Evolutionary conservation across 2,113 vertebrate species (phyloP), one percentile per base, ranked within the genome.

Genomic region (Chaetodon auriga): DNA sequence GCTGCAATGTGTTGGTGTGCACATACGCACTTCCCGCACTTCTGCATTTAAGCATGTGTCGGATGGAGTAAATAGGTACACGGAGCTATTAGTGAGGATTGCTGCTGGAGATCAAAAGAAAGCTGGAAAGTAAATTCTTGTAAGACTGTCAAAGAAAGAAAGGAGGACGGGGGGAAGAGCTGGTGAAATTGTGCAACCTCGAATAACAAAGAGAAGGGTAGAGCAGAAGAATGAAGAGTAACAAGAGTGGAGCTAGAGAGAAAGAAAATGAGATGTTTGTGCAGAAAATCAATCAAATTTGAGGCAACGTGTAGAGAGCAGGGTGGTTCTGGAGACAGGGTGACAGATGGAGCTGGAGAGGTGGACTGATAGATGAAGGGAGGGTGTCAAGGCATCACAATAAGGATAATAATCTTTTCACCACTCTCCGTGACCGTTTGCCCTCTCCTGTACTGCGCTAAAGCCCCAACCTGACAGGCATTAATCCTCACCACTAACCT

Each of bases 371-470:
- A 72, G 80, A 91, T 79, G 78, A 84, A 82, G 78, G 60, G 68
- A 89, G 43, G 66, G n/a, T 23, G 36, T 80, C 62, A 63, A 68
- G 78, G 82, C 80, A 81, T 92, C 88, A 89, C 88, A 89, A 91
- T 88, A 82, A 74, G 84, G 74, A 92, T 88, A 85, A 90, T 90
- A 85, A 93, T 91, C 82, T 89, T 90, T 89, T 90, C 76, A 84
- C 55, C 2, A 23, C 82, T 87, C 18, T 79, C 45, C 10, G 53
- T 93, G 92, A 93, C 92, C 82, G 53, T 87, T 90, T 91, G 80
- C 87, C 93, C 90, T 92, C 82, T 92, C 64, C 80, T 83, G 78
- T 78, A 43, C 85, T 38, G 66, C 45, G 5, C 60, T 63, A 84
- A 82, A 89, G 78, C 78, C 54, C 71, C 81, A 68, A 69, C 81